Evolutionary conservation across 2,797 vertebrate species (phyloP), one percentile per base, ranked within the genome.

Genomic region (Sebastes vulpes): DNA sequence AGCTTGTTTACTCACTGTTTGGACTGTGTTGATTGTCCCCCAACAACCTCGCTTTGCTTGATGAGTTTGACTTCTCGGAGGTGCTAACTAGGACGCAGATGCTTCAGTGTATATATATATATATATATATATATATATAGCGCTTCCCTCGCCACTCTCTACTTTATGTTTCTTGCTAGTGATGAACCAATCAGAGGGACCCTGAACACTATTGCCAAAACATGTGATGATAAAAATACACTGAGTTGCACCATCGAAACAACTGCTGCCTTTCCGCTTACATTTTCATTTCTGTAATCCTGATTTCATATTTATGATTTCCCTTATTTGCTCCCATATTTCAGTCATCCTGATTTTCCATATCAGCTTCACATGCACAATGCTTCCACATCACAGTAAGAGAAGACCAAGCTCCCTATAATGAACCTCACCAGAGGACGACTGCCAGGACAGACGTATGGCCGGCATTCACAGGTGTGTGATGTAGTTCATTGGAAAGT

Each of bases 1-100:
- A 68, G 87, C 79, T 90, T 93, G 90, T 93, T 95, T 92, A 71
- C 87, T 78, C 20, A 48, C 72, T 86, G 83, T 91, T 90, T 89
- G 85, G 77, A 87, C 86, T 26, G 74, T 83, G 92, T 90, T 94
- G 92, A 89, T 90, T 89, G 87, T 79, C 65, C 85, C 79, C 70
- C 81, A 65, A 70, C 80, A 82, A 92, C 89, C 92, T 78, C 53
- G 74, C 83, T 75, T 71, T 63, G 81, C 86, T 82, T 89, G 90
- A 93, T 89, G 84, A 92, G 84, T 68, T 81, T 92, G 85, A 91
- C 89, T 90, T 77, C 8, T 12, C 16, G 5, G 28, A 89, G 64
- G 88, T 85, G 92, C 32, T 88, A 92, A 92, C 83, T 57, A 90
- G 81, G 48, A 32, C 72, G 67, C 72, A 84, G 79, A 79, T 73